phyloP scores from a whole-genome alignment of 2,797 vertebrate genomes.

The Peromyscus attwateri region DNA sequence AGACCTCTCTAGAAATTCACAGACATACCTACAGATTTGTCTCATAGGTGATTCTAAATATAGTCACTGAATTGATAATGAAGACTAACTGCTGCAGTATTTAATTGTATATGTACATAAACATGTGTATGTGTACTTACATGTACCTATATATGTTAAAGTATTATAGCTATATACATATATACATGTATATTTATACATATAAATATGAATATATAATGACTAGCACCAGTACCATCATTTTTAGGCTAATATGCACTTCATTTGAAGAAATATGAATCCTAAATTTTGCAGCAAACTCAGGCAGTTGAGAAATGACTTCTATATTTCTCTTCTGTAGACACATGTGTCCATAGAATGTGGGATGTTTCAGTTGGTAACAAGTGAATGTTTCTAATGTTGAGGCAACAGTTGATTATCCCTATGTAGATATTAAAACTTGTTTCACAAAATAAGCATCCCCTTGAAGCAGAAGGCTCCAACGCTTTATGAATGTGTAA shows the following conservation, averaged over 20 bases:
- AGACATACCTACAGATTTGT: background rate
- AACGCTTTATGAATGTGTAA: conserved; percentile 47
- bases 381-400: conserved; percentile 51
- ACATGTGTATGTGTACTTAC: rapidly evolving
- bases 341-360: background rate
- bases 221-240: background rate
- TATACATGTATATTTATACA: background rate
- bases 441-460: conserved; percentile 64
- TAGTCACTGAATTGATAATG: background rate
- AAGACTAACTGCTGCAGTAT: background rate
- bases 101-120: background rate
- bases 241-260: background rate
- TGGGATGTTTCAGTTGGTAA: conserved; percentile 37
- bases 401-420: conserved; percentile 58
- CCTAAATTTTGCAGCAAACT: background rate
- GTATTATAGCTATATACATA: background rate
- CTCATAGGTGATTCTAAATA: background rate
- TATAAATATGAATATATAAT: background rate
- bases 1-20: background rate
- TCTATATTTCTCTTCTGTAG: background rate
- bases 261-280: background rate
- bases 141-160: background rate
- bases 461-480: conserved; percentile 26
- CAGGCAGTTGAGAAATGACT: background rate
- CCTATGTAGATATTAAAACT: conserved; percentile 58